phyloP scores from a whole-genome alignment of 2,888 invertebrate genomes.

The Aleiodes testaceus region DNA sequence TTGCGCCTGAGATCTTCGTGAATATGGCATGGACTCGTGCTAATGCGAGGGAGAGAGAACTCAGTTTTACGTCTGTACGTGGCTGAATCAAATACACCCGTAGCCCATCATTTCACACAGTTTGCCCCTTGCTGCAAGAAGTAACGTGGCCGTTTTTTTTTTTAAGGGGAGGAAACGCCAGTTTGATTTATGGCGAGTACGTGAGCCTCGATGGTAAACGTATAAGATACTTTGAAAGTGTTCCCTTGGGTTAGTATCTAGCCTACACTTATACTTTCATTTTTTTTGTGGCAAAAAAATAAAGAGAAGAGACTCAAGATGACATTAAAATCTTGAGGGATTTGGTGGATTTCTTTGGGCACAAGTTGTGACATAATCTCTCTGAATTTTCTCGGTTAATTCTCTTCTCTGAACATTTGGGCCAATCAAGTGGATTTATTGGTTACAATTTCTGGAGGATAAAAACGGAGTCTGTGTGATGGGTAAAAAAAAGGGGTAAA shows the following conservation, averaged over 20 bases:
- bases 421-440: conserved; percentile 45
- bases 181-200: conserved; percentile 51
- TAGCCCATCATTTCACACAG: too few species aligned
- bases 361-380: conserved; percentile 19
- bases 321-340: background rate
- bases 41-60: too few species aligned
- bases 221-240: conserved; percentile 41
- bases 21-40: too few species aligned
- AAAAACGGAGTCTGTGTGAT: too few species aligned
- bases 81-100: too few species aligned
- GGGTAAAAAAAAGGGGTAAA: conserved; percentile 15
- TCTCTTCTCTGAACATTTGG: background rate
- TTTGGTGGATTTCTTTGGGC: background rate
- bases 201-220: conserved; percentile 43
- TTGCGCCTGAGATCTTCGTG: too few species aligned
- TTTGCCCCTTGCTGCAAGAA: too few species aligned
- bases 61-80: too few species aligned
- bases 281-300: background rate
- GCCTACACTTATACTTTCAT: conserved; percentile 29
- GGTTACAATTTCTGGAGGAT: background rate
- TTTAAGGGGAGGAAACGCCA: conserved; percentile 48
- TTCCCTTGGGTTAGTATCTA: conserved; percentile 29
- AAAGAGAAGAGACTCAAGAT: too few species aligned
- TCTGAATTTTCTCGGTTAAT: background rate
- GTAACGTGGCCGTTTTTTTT: conserved; percentile 6